Evolutionary conservation across 2,888 invertebrate genomes (phyloP).

Genomic region (Sarcophaga variegata): DNA sequence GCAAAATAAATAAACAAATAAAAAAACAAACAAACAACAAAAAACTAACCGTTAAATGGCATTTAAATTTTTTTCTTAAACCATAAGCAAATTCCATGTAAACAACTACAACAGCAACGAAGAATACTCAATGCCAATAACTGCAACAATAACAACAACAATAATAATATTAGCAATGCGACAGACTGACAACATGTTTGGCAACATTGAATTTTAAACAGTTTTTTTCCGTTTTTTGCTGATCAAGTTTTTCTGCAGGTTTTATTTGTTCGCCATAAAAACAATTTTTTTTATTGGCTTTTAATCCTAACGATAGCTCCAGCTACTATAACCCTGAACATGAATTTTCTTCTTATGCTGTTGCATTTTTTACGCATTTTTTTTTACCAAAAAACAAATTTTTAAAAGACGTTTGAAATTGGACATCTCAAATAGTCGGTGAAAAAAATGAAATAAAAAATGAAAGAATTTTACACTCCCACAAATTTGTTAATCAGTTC

Average conservation of each 20-base stretch:
- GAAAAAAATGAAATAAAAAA: too few relatives aligned
- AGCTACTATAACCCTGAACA: conserved; percentile 38
- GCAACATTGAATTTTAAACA: conserved; percentile 42
- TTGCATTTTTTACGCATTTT: neutral
- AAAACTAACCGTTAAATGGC: conserved; percentile 55
- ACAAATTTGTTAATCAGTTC: too few relatives aligned
- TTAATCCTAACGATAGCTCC: conserved; percentile 43
- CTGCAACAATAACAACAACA: neutral
- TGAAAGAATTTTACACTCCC: too few relatives aligned
- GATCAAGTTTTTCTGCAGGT: neutral
- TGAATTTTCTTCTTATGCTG: conserved; percentile 28
- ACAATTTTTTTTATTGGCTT: conserved; percentile 21
- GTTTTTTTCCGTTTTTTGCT: neutral
- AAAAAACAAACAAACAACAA: neutral
- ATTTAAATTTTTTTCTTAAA: conserved; percentile 48
- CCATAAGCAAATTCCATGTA: conserved; percentile 47
- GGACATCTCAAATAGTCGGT: neutral
- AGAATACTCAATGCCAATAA: neutral
- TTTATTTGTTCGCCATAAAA: neutral
- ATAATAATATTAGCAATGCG: neutral
- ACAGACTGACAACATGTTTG: conserved; percentile 41
- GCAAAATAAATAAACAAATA: neutral
- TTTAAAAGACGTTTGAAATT: conserved; percentile 22
- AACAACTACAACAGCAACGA: conserved; percentile 17
- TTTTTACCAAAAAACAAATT: neutral